Evolutionary conservation across 1,140 invertebrate genomes (phyloP).

Genomic region (Apocrypta bakeri): DNA sequence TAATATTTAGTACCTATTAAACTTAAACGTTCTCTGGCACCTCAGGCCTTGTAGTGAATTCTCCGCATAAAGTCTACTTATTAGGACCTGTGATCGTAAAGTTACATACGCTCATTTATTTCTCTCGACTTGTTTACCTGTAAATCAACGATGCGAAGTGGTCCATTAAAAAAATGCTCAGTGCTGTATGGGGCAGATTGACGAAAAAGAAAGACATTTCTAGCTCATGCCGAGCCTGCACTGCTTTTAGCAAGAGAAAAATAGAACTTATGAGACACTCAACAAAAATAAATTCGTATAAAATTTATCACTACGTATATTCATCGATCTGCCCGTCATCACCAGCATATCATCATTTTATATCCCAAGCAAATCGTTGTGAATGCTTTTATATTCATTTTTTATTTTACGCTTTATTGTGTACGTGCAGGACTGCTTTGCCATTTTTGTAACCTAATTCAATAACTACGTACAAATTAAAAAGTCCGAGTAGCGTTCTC

Average conservation of each 20-base stretch:
- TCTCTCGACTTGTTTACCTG: slow-evolving; percentile 9
- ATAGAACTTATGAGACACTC: slow-evolving; percentile 40
- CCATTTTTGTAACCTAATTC: slow-evolving; percentile 32
- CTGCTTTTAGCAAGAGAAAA: background rate
- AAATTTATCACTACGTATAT: slow-evolving; percentile 48
- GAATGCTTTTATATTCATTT: slow-evolving; percentile 1
- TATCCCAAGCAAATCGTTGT: slow-evolving; percentile 30
- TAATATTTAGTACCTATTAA: slow-evolving; percentile 70
- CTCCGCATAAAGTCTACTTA: slow-evolving; percentile 53
- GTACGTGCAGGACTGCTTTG: slow-evolving; percentile 35
- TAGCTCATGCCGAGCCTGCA: background rate
- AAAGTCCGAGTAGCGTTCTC: slow-evolving; percentile 33
- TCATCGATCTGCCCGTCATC: slow-evolving; percentile 35
- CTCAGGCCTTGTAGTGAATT: slow-evolving; percentile 24
- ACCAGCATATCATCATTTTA: background rate
- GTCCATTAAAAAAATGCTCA: slow-evolving; percentile 31
- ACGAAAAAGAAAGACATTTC: slow-evolving; percentile 25
- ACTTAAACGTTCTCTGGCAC: slow-evolving; percentile 64
- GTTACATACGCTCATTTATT: slow-evolving; percentile 42
- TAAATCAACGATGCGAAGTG: slow-evolving; percentile 22
- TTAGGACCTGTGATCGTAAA: slow-evolving; percentile 33
- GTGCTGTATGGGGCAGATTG: slow-evolving; percentile 27
- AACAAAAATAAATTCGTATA: slow-evolving; percentile 50
- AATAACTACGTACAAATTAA: slow-evolving; percentile 13
- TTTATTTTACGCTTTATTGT: background rate